phyloP scores from a whole-genome alignment of 2,888 invertebrate genomes.

The Macrophya annulata region DNA sequence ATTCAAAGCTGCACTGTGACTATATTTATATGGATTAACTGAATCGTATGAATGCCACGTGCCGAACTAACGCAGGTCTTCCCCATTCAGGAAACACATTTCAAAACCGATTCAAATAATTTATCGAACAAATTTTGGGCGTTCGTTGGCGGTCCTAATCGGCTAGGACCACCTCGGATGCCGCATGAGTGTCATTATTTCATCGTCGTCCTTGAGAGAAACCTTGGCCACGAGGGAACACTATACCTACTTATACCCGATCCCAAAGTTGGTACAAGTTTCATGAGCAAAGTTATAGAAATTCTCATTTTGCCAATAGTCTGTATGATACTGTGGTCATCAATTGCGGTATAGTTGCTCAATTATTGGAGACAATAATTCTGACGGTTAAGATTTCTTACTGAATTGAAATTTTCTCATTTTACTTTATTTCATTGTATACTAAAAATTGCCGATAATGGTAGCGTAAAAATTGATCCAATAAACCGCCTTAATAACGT shows the following conservation, averaged over 20 bases:
- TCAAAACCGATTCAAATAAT: constrained; percentile 1
- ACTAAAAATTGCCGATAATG: background rate
- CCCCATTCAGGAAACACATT: constrained; percentile 8
- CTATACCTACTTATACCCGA: constrained; percentile 26
- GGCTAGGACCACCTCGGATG: constrained; percentile 5
- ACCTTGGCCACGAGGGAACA: background rate
- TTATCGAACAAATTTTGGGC: constrained; percentile 11
- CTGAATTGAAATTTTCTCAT: background rate
- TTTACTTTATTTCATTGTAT: background rate
- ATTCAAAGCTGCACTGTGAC: constrained; percentile 24
- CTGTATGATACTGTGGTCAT: background rate
- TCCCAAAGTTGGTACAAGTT: constrained; percentile 15
- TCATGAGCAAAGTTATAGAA: constrained; percentile 7
- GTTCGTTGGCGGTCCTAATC: constrained; percentile 19
- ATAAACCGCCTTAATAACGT: background rate
- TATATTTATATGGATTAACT: constrained; percentile 31
- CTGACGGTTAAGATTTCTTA: background rate
- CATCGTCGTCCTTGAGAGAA: constrained; percentile 18
- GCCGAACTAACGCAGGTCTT: background rate
- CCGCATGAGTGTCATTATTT: constrained; percentile 36
- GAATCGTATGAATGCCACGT: constrained; percentile 9
- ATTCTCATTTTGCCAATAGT: background rate
- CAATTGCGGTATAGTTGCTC: background rate
- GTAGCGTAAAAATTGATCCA: background rate
- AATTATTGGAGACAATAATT: background rate